Base-by-base conservation (phyloP, 2,113 vertebrate species). In the Xyliphius kryptos region DNA sequence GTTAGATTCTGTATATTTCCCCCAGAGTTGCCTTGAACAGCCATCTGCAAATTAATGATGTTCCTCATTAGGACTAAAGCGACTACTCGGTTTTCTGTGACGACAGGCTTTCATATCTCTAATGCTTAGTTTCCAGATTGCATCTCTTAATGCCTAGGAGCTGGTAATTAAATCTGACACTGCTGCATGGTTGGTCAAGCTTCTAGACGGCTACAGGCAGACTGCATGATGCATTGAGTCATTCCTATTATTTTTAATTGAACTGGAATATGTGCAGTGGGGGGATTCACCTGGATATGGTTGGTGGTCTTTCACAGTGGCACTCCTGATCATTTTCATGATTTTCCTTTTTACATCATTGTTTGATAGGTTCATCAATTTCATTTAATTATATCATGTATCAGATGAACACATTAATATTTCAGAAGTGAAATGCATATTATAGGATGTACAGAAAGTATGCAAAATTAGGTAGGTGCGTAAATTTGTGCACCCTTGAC, bases 161-260 rank as follows among this genome's bases (percentile, higher is more conserved):
- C 57, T 66, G 32, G 12, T 63, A 50, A 55, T 62, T 61, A 56
- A 59, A 56, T 68, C 58, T 68, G 48, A 68, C 32, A 47, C 40
- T 22, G 36, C 16, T 54, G 52, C 41, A 55, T 56, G 62, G n/a
- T n/a, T n/a, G n/a, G n/a, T n/a, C n/a, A n/a, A 14, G 52, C 38
- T 56, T 41, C 16, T 56, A 14, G 11, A n/a, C 22, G 7, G 41
- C 51, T 21, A 13, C 21, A 36, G 51, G 7, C 52, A 56, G 43
- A 38, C 52, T 64, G 52, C 22, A 32, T 38, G 16, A 13, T 36
- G 61, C 9, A n/a, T n/a, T n/a, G n/a, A n/a, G 13, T 32, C n/a
- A 16, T 32, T 48, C 9, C 8, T 41, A 22, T 49, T 26, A 32
- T 56, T 50, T 62, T 22, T 56, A 22, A n/a, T 55, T 48, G 6